Conservation (phyloP, 2,797 vertebrate species). For the Sebastes melanostomus region DNA sequence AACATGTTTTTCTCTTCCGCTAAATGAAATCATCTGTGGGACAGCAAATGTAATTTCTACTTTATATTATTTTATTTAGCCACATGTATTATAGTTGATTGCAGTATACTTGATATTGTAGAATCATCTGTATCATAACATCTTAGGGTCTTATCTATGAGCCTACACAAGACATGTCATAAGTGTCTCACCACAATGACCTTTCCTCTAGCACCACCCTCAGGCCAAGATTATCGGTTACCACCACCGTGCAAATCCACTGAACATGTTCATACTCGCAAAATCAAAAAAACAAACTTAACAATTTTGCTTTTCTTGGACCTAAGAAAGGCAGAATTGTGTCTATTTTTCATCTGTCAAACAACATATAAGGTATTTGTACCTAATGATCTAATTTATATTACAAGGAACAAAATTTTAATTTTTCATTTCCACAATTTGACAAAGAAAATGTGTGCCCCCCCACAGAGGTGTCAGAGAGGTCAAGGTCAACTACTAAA, state of each 20-base stretch:
- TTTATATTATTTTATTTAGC: not conserved
- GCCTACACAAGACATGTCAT: not conserved
- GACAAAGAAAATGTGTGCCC: no score
- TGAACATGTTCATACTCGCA: not conserved
- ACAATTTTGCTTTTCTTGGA: not conserved
- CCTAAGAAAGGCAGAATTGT: not conserved
- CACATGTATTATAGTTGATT: not conserved
- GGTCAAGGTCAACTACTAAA: not conserved
- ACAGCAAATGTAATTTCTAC: not conserved
- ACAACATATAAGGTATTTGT: not conserved
- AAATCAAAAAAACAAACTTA: not conserved
- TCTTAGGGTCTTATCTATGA: no score
- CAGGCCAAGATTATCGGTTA: not conserved
- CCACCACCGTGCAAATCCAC: not conserved
- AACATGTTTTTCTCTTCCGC: not conserved
- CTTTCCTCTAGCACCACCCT: constrained; percentile 29
- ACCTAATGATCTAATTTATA: not conserved
- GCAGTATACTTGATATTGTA: not conserved
- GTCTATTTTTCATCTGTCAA: not conserved
- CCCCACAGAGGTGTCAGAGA: not conserved
- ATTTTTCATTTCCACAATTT: not conserved
- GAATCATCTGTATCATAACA: not conserved
- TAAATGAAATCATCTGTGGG: not conserved
- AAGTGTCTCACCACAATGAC: not conserved
- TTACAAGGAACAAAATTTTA: not conserved